Evolutionary conservation across 2,888 invertebrate genomes (phyloP), one percentile per base, ranked within the genome.

Genomic region (Polydrusus pterygomalis): DNA sequence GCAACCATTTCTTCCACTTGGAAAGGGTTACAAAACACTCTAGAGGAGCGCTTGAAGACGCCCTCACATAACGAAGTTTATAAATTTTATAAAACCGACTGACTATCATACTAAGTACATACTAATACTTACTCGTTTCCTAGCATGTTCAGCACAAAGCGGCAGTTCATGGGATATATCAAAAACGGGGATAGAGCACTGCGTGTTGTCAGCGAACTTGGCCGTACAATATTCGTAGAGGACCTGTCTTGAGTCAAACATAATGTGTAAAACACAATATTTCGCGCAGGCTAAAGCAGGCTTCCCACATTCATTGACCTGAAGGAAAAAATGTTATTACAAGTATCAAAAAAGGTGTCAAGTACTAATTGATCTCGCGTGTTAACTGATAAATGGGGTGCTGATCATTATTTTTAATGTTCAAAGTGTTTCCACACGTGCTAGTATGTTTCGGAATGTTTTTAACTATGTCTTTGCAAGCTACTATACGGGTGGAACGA

Each of bases 221-320:
- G 94, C 94, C 77, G 94, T 94, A 87, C 95, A 95, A 82, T 93
- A 93, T 85, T 92, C 92, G 87, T 94, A 95, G 75, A 88, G 80
- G 54, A 87, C 85, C 88, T 97, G 97, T 82, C 96, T 95, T 10
- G 93, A 91, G 86, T 96, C 96, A 78, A 92, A 90, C 88, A 96
- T 95, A 81, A 97, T 95, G 89, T 97, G 97, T 77, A 92, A 88
- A 47, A 93, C 90, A 87, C 97, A 97, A 86, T 96, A 94, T 75
- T 94, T 92, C 0, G 95, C 93, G 85, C 93, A 94, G 0, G 95
- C 95, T 81, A 96, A 84, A 3, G 94, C 92, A 0, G 87, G 85
- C 77, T 88, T 87, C 17, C 83, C 70, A 77, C 85, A 85, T 51
- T 83, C 80, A 13, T 82, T 82, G 7, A 82, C 79, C 71, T 78